Percentiles rank a stretch among this genome's conserved stretches.
These are phyloP conservation scores for Ranitomeya variabilis DNA, from an alignment of 2,113 vertebrate genomes.

Conservation along the genomic window DNA sequence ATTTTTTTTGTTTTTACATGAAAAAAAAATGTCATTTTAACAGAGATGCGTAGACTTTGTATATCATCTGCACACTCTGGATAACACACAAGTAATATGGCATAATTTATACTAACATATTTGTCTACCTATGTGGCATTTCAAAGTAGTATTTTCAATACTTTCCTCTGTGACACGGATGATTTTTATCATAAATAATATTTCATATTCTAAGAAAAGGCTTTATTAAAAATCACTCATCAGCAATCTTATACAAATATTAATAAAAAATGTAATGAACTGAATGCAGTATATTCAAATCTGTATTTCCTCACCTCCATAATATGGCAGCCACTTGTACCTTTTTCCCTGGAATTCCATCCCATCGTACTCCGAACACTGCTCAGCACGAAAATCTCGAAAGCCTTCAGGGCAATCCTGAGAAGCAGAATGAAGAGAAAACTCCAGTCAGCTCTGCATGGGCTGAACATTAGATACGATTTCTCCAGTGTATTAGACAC, in stretches of 20 bases:
- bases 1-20: too few species aligned
- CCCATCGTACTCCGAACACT: conserved; percentile 87
- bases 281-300: background rate
- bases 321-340: conserved; percentile 92
- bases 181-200: background rate
- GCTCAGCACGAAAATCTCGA: conserved; percentile 88
- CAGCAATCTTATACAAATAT: background rate
- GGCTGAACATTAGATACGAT: background rate
- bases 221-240: background rate
- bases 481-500: background rate
- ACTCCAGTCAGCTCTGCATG: background rate
- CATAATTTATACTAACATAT: background rate
- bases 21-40: too few species aligned
- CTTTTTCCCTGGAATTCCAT: conserved; percentile 85
- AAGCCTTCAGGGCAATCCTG: conserved; percentile 87
- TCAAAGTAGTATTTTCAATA: background rate
- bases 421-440: background rate
- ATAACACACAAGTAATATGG: too few species aligned
- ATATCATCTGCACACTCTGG: too few species aligned
- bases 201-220: background rate
- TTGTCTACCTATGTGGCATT: background rate
- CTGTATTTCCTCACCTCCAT: conserved; percentile 77
- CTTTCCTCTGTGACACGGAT: background rate
- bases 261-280: background rate
- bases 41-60: too few species aligned